Evolutionary conservation across 2,888 invertebrate species (phyloP), one percentile per base, ranked within the genome.

Genomic region (Silvanus unidentatus): DNA sequence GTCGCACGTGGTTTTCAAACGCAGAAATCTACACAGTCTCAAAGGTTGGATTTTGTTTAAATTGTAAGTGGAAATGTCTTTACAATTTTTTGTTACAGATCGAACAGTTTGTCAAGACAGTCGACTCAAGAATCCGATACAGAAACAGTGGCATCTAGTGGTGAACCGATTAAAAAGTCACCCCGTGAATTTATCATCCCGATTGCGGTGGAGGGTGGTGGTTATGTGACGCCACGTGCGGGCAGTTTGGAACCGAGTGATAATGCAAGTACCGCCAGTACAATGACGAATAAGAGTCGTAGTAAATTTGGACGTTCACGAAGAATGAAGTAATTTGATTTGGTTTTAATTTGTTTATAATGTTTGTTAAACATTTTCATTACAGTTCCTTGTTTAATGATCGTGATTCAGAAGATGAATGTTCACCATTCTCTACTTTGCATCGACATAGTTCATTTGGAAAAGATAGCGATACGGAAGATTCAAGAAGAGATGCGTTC

Each of bases 171-270:
- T 64, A 84, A 87, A 66, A 92, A 91, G 73, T 89, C 89, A 10
- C 89, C 91, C 11, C 78, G 92, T 35, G 92, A 93, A 73, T 91
- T 89, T 65, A 91, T 93, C 62, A 92, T 93, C 70, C 92, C 92
- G n/a, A 92, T 93, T 63, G 89, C 90, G 12, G 86, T 92, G 43
- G 92, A 93, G 70, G 92, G 91, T 57, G 90, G 89, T 49, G 91
- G 90, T 49, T 88, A 85, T 68, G 86, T 88, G 4, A 87, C 86
- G 15, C 87, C 88, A 15, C 76, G 82, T 47, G 79, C 80, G 48
- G 83, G 86, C 53, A 87, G 88, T 67, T 74, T 88, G 47, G 88
- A 89, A 66, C 87, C 87, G 11, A 77, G 76, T 2, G 87, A 87
- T 47, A 73, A 72, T 30, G 75, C 80, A 28, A 77, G 75, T 50